Base-by-base conservation (phyloP, 2,797 vertebrate species). In the Mormyrops boulengeri region DNA sequence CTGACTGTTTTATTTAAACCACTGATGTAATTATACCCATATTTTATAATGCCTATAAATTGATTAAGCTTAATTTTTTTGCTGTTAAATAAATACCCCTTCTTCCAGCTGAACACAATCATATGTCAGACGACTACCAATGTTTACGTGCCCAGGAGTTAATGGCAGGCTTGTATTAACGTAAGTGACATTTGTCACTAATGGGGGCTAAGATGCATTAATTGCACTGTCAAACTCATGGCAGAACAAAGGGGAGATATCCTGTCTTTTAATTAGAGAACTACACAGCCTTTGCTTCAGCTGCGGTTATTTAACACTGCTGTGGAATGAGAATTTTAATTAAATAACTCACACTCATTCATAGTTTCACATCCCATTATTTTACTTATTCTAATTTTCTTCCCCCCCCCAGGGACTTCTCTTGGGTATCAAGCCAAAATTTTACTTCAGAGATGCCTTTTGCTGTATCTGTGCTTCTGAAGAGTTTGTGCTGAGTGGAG, bases 291-390 rank as follows among this genome's bases (percentile, higher is more conserved):
- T 85, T 88, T 90, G 66, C 47, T 90, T 89, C 87, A 77, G 73
- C 77, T 77, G 88, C 53, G 2, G 80, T 88, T 89, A 90, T 89
- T 91, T 89, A 89, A 91, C 7, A 88, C 49, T 91, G 88, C 77
- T 87, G 69, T 89, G 47, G 88, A 26, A 87, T 88, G 85, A n/a
- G 49, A 84, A 38, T 53, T 90, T 89, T 88, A 89, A 89, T 91
- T 60, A 88, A 90, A 77, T 66, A 60, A 88, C 88, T 91, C 90
- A 88, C 90, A 88, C 88, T 90, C 38, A 87, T 91, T 91, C 19
- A 90, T 47, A 89, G n/a, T 57, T 60, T 88, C 38, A 55, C 22
- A 7, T 55, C 12, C 26, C 85, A 86, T 86, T 47, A 86, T 22
- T 44, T 49, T 84, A n/a, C 44, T 84, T 84, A 19, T 41, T 77